Evolutionary conservation across 2,797 vertebrate genomes (phyloP), one percentile per base, ranked within the genome.

Genomic region (Eulemur coronatus): DNA sequence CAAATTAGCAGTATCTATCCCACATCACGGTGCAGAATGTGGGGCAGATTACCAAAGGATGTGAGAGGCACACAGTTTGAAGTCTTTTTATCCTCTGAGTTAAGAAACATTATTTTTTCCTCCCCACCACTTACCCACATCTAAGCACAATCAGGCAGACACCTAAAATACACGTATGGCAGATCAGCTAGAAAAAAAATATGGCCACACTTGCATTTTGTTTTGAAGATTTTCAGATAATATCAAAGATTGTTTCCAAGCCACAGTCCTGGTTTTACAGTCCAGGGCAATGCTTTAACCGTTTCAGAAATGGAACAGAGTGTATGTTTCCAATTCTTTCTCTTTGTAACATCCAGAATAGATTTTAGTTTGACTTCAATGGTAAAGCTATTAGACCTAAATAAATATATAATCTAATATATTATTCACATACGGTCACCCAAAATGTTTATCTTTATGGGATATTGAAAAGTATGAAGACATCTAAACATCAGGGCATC

Each of bases 121-220:
- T 97, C 97, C 95, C 89, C 94, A 96, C 98, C 97, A 96, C 98
- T 95, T 98, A 98, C 97, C 98, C 98, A 98, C 98, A 98, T 98
- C 98, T 98, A 96, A 99, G 97, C 96, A 33, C 75, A 97, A 95
- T 97, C 97, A 98, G 95, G 97, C 92, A 98, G 97, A 97, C 97
- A 98, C 96, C 96, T 98, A 98, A 97, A 98, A 98, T 97, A 97
- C 73, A 95, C 79, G 78, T 84, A 96, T 38, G 87, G 95, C 97
- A 98, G 92, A 98, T 93, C 65, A 84, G 76, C 73, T 88, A 82
- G 76, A 63, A 91, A 90, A 93, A 86, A 98, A 97, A 98, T 97
- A 98, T 67, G 92, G 98, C 97, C 97, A 98, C 97, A 97, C 88
- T 96, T 96, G 84, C 79, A 96, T 97, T 96, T 91, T 97, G 75